Percentiles rank a stretch among this genome's conserved stretches.
Evolutionary conservation across 2,113 vertebrate genomes (phyloP).

Genomic region (Crotalus helleri): DNA sequence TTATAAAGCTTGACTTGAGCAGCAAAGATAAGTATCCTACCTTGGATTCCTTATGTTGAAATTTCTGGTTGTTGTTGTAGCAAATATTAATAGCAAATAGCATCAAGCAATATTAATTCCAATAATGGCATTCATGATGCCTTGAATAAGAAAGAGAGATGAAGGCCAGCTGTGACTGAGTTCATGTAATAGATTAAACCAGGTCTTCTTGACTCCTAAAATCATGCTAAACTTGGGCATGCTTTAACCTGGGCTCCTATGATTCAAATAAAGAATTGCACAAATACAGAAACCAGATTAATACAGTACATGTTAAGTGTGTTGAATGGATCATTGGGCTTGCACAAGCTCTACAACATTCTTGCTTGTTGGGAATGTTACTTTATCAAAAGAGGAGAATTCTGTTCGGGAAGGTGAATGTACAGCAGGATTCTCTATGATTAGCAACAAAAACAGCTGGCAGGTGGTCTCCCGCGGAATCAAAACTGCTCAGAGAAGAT

Average conservation of each 20-base stretch:
- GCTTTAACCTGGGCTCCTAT: neutral
- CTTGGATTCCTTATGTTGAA: constrained; percentile 91
- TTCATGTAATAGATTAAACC: neutral
- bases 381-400: constrained; percentile 48
- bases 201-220: neutral
- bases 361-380: constrained; percentile 22
- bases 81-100: constrained; percentile 79
- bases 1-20: constrained; percentile 92
- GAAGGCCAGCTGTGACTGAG: neutral
- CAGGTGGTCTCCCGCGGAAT: constrained; percentile 57
- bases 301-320: neutral
- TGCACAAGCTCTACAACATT: constrained; percentile 24
- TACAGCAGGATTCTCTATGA: constrained; percentile 48
- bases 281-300: neutral
- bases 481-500: constrained; percentile 48
- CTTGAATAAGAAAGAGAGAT: neutral
- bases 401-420: constrained; percentile 54
- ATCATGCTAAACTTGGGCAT: neutral
- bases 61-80: constrained; percentile 94
- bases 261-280: neutral
- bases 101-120: constrained; percentile 77
- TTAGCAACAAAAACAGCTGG: constrained; percentile 60
- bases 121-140: constrained; percentile 25
- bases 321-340: neutral
- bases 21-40: constrained; percentile 88